Conservation (phyloP, 2,797 vertebrate genomes). For the Philypnodon macrostomus region DNA sequence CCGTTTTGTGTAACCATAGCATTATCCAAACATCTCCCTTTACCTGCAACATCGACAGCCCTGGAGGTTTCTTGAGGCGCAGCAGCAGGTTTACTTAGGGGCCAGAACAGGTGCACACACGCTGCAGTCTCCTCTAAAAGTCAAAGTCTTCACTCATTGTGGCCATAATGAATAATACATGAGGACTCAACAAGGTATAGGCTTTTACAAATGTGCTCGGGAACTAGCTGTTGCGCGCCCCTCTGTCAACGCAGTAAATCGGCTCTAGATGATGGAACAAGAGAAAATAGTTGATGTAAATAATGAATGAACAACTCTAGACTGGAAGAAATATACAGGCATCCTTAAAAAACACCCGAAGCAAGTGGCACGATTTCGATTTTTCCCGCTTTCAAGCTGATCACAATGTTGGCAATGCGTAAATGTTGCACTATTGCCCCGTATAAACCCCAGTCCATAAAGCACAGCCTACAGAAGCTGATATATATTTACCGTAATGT, state of each 20-base stretch:
- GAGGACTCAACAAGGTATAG: slow-evolving; percentile 1
- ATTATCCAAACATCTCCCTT: no score
- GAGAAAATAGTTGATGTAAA: background rate
- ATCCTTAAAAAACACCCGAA: background rate
- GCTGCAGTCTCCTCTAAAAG: background rate
- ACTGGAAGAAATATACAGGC: background rate
- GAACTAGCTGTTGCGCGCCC: background rate
- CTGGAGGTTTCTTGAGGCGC: no score
- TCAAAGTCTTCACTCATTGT: background rate
- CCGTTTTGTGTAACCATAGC: no score
- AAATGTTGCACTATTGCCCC: background rate
- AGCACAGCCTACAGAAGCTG: background rate
- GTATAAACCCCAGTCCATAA: background rate
- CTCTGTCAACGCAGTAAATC: background rate
- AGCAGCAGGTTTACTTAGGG: no score
- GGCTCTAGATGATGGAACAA: background rate
- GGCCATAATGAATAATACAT: slow-evolving; percentile 8
- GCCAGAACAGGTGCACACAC: background rate
- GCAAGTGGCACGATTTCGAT: background rate
- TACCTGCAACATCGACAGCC: no score
- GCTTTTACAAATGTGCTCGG: no score
- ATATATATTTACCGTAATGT: slow-evolving; percentile 20
- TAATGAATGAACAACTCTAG: background rate
- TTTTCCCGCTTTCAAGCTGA: background rate
- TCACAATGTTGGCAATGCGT: no score